Conservation (phyloP, 1,140 invertebrate species). For the Meloidogyne exigua region DNA sequence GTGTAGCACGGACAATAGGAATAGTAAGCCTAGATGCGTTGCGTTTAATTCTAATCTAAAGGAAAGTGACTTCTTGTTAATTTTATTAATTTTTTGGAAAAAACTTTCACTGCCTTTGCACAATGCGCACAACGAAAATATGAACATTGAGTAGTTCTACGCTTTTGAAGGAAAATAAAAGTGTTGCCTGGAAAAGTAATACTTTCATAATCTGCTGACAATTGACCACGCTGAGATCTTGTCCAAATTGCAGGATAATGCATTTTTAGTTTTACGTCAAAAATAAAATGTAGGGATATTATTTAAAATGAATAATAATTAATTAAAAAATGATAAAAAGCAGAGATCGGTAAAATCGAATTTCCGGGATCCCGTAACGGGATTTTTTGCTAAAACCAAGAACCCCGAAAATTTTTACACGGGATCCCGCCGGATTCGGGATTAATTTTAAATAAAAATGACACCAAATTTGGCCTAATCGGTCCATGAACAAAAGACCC, state of each 20-base stretch:
- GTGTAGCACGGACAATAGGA: slow-evolving; percentile 12
- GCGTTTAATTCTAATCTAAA: slow-evolving; percentile 7
- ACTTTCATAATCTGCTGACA: slow-evolving; percentile 23
- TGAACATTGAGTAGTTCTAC: slow-evolving; percentile 13
- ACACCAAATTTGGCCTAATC: no score
- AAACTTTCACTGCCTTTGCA: slow-evolving; percentile 20
- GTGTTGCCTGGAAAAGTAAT: slow-evolving; percentile 21
- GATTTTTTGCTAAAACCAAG: no score
- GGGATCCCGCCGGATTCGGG: no score
- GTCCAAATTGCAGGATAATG: slow-evolving; percentile 24
- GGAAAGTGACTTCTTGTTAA: not conserved
- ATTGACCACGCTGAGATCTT: slow-evolving; percentile 18
- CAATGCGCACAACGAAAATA: slow-evolving; percentile 25
- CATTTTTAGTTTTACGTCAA: not conserved
- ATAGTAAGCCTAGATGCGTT: not conserved
- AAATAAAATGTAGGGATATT: no score
- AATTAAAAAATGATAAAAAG: no score
- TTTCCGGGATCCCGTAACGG: no score
- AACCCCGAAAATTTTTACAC: no score
- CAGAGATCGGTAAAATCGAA: no score
- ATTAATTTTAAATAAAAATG: no score
- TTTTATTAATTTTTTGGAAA: not conserved
- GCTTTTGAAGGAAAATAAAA: slow-evolving; percentile 25
- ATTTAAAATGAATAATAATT: no score
- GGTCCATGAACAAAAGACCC: no score